Evolutionary conservation across 2,113 vertebrate genomes (phyloP), one percentile per base, ranked within the genome.

Genomic region (Heteronetta atricapilla): DNA sequence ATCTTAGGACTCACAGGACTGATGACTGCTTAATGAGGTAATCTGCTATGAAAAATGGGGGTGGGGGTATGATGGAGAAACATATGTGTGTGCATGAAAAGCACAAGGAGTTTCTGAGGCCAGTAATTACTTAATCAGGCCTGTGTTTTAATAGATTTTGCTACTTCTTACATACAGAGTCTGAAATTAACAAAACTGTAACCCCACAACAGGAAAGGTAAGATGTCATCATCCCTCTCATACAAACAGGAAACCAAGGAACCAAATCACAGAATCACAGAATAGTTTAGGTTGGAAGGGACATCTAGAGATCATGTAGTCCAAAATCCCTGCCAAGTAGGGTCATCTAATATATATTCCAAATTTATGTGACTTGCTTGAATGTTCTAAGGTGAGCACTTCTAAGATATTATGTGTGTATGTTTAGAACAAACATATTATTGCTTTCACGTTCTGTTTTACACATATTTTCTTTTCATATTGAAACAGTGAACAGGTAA

Each of bases 21-120:
- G 82, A 91, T 87, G 78, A 52, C 59, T 94, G 59, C 79, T 94
- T 96, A 94, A 92, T 80, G 93, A 96, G 86, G 73, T 53, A 75
- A 92, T 40, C 56, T 52, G 8, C 59, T 48, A 53, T 69, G 78
- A 94, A 90, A 92, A 93, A 92, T 87, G 29, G 48, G 23, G 8
- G 12, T 50, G 8, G 36, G 6, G 19, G 34, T 62, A 60, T 48
- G 40, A 89, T 36, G 31, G 77, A 63, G 69, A 44, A 88, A 88
- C 31, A 36, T 25, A 55, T 34, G 44, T 44, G 53, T 48, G 42
- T 38, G 59, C 46, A 21, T 64, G 56, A 86, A 55, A 73, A 82
- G 33, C 73, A 42, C 20, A 56, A 42, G 20, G n/a, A 13, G 8
- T 33, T 89, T 91, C 63, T 74, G 70, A 70, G 18, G 36, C 14